phyloP scores from a whole-genome alignment of 2,888 invertebrate species.

The Clusia tigrina region DNA sequence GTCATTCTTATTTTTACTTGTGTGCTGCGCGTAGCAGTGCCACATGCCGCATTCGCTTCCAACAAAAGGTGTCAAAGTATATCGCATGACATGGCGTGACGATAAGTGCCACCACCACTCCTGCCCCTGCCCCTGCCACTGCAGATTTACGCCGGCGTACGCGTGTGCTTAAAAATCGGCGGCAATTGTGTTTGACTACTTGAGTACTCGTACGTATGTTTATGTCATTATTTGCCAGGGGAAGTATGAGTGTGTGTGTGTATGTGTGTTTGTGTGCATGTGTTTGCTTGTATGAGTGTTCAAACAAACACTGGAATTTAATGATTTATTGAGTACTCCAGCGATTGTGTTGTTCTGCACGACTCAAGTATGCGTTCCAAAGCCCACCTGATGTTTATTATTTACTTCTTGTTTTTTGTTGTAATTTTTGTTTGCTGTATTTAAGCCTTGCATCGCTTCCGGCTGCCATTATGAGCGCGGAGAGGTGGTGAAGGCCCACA shows the following conservation, averaged over 20 bases:
- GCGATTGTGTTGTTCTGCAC: constrained; percentile 18
- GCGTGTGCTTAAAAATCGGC: not conserved
- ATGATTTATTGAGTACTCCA: constrained; percentile 47
- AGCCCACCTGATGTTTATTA: too few relatives aligned
- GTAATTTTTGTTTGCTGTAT: constrained; percentile 30
- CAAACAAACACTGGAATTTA: constrained; percentile 39
- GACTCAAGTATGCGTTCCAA: too few relatives aligned
- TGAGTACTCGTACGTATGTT: not conserved
- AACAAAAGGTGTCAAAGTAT: constrained; percentile 53
- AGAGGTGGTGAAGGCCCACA: too few relatives aligned
- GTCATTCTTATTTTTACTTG: not conserved
- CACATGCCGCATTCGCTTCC: constrained; percentile 27
- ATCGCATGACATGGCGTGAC: constrained; percentile 43
- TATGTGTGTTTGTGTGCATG: constrained; percentile 35
- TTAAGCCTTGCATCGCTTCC: constrained; percentile 12
- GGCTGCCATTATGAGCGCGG: not conserved
- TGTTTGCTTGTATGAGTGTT: constrained; percentile 24
- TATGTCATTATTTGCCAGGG: too few relatives aligned
- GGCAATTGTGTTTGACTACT: not conserved
- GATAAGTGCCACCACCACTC: constrained; percentile 48
- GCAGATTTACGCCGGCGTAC: constrained; percentile 40
- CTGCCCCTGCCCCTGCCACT: too few relatives aligned
- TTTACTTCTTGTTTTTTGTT: constrained; percentile 29
- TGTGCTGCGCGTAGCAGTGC: not conserved
- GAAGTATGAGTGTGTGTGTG: constrained; percentile 35